Evolutionary conservation across 2,888 invertebrate genomes (phyloP).

Genomic region (Odontothrips loti): DNA sequence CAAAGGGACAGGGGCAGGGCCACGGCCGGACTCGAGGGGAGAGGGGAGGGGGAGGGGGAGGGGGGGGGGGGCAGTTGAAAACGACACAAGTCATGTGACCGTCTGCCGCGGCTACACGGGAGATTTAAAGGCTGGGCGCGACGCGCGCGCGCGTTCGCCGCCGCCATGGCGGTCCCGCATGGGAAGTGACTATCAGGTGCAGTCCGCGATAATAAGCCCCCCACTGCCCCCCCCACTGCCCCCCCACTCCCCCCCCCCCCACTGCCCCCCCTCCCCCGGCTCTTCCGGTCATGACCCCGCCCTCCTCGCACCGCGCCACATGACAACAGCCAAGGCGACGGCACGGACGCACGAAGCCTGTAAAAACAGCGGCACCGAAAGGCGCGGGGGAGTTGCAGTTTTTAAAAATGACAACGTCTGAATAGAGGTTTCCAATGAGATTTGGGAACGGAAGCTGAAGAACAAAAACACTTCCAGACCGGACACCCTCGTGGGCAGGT

Average conservation of each 20-base stretch:
- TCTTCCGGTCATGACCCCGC: background rate
- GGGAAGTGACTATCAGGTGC: conserved; percentile 1
- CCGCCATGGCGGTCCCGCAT: background rate
- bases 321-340: too few species aligned
- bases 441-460: too few species aligned
- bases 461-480: background rate
- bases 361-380: background rate
- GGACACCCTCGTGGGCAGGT: background rate
- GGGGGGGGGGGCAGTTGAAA: too few species aligned
- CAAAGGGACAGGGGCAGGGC: background rate
- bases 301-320: background rate
- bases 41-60: background rate
- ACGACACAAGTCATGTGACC: too few species aligned
- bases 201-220: background rate
- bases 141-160: background rate
- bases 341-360: background rate
- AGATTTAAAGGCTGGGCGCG: background rate
- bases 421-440: too few species aligned
- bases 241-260: too few species aligned
- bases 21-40: background rate
- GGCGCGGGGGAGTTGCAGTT: background rate
- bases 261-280: too few species aligned
- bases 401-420: background rate
- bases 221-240: background rate
- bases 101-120: too few species aligned